These are phyloP conservation scores for Coregonus sp. DNA, from an alignment of 2,797 vertebrate species.

Conservation along the genomic window DNA sequence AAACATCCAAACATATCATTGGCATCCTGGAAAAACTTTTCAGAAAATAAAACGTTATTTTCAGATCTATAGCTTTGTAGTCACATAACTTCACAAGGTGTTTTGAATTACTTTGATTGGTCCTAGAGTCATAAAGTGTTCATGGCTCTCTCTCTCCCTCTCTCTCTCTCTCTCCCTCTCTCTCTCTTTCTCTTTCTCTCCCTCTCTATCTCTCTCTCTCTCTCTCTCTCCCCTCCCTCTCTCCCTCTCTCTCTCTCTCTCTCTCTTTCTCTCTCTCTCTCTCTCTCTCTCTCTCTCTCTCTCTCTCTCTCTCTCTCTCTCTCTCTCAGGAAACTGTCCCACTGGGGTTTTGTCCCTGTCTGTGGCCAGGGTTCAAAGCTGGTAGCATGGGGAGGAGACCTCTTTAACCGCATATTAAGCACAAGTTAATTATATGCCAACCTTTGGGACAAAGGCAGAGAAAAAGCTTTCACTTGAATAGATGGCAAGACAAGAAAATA, in stretches of 20 bases:
- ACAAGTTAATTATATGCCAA: constrained; percentile 86
- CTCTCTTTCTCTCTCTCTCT: too few relatives aligned
- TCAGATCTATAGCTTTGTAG: background rate
- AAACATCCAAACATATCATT: background rate
- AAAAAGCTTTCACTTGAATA: constrained; percentile 76
- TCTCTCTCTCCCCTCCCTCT: background rate
- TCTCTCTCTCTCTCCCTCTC: background rate
- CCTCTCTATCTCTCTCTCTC: background rate
- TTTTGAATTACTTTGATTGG: background rate
- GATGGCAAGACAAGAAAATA: constrained; percentile 76
- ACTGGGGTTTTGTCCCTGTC: constrained; percentile 75
- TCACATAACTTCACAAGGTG: background rate
- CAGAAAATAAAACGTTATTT: background rate
- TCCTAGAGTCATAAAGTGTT: background rate
- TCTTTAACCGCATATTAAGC: constrained; percentile 85
- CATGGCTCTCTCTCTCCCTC: background rate
- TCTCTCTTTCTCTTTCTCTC: background rate
- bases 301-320: background rate
- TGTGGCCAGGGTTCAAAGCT: constrained; percentile 81
- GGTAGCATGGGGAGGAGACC: constrained; percentile 75
- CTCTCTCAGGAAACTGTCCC: constrained; percentile 60
- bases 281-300: background rate
- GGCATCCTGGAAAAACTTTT: background rate
- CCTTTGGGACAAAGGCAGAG: constrained; percentile 77
- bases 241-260: too few relatives aligned